Conservation (phyloP, 2,888 invertebrate species). For the Trichopoda pennipes region DNA sequence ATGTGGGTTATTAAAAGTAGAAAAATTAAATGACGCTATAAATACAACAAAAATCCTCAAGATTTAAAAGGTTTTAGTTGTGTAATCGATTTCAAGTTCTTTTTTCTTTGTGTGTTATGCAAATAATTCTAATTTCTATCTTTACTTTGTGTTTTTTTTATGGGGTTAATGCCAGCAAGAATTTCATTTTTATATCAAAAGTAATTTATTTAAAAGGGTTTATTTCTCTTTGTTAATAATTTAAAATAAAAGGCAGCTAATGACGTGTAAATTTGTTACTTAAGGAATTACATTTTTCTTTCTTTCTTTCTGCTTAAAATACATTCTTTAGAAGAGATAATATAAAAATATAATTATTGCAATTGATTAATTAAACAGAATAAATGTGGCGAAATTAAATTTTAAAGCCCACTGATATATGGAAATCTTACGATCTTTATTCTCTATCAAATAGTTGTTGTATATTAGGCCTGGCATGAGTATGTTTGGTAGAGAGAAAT, state of each 20-base stretch:
- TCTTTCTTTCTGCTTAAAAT: neutral
- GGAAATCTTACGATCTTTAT: no score
- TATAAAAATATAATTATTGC: no score
- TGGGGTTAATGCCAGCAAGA: neutral
- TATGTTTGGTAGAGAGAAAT: no score
- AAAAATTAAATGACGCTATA: constrained; percentile 40
- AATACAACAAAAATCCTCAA: constrained; percentile 29
- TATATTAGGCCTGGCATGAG: no score
- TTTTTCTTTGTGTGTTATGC: no score
- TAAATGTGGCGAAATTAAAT: no score
- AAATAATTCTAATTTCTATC: constrained; percentile 49
- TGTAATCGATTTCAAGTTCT: constrained; percentile 62
- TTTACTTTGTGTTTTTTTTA: neutral
- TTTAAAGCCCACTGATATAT: no score
- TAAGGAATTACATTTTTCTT: constrained; percentile 15
- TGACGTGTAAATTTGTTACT: constrained; percentile 63
- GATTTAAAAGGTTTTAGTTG: constrained; percentile 42
- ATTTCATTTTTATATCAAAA: constrained; percentile 48
- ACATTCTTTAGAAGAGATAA: no score
- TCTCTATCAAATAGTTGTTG: no score
- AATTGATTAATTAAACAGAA: no score
- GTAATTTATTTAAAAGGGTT: constrained; percentile 57
- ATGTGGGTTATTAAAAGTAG: constrained; percentile 70
- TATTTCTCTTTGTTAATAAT: constrained; percentile 25
- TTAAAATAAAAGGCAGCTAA: constrained; percentile 62